Conservation (phyloP, 2,797 vertebrate species). For the Pseudochaenichthys georgianus region DNA sequence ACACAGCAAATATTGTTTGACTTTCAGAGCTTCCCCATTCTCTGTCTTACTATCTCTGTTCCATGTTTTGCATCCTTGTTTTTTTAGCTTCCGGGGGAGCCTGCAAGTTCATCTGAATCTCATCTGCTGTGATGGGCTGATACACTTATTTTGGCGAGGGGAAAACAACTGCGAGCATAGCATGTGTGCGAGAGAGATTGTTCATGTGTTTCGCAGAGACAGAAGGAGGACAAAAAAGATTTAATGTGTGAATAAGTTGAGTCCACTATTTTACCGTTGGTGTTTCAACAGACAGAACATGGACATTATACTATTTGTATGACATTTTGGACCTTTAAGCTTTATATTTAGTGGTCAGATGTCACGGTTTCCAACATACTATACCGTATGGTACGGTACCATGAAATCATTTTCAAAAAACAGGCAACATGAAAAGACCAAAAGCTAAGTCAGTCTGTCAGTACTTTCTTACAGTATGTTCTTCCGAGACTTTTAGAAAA, state of each 20-base stretch:
- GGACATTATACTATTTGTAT: too few relatives aligned
- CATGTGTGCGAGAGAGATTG: constrained; percentile 17
- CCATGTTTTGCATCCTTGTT: constrained; percentile 16
- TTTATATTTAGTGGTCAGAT: too few relatives aligned
- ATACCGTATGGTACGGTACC: too few relatives aligned
- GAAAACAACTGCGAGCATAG: constrained; percentile 57
- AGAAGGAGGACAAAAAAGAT: constrained; percentile 42
- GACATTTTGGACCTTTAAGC: too few relatives aligned
- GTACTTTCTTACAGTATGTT: not conserved
- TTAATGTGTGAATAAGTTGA: constrained; percentile 49
- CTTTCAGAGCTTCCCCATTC: constrained; percentile 45
- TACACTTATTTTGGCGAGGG: constrained; percentile 62
- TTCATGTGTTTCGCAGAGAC: constrained; percentile 40
- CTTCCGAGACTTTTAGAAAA: not conserved
- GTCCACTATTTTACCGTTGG: not conserved
- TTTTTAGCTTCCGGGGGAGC: constrained; percentile 50
- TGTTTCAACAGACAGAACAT: not conserved
- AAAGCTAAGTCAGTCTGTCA: not conserved
- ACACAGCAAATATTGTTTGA: constrained; percentile 61
- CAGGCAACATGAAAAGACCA: not conserved
- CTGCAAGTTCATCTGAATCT: constrained; percentile 52
- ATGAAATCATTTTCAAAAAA: too few relatives aligned
- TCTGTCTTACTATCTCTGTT: constrained; percentile 18
- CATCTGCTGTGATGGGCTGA: constrained; percentile 62
- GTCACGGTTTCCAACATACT: too few relatives aligned